These are phyloP conservation scores for Choloepus didactylus DNA, from an alignment of 2,797 vertebrate species.

Conservation along the genomic window DNA sequence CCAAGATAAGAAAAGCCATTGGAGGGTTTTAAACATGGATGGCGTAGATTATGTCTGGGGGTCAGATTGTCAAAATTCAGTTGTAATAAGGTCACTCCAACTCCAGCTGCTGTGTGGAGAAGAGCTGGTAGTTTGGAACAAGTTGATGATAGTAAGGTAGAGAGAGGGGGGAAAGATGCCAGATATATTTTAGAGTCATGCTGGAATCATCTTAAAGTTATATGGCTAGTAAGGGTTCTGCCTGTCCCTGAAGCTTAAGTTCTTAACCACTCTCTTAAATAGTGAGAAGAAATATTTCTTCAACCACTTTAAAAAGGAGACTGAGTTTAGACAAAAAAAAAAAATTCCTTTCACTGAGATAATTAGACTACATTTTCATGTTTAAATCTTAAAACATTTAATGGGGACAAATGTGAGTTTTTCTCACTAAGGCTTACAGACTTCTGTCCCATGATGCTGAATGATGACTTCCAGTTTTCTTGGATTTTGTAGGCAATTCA, in stretches of 20 bases:
- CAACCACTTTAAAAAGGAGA: not conserved
- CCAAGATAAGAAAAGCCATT: not conserved
- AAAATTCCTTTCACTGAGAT: not conserved
- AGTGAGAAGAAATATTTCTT: not conserved
- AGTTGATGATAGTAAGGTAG: not conserved
- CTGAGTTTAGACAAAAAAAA: not conserved
- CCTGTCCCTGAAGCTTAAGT: slow-evolving; percentile 5
- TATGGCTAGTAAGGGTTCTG: not conserved
- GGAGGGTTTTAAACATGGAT: not conserved
- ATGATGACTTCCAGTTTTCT: not conserved
- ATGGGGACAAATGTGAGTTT: not conserved
- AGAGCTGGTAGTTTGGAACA: not conserved
- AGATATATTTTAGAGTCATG: not conserved
- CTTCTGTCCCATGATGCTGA: not conserved
- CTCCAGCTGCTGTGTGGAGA: not conserved
- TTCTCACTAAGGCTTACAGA: not conserved
- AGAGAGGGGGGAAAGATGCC: not conserved
- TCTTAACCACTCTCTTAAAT: not conserved
- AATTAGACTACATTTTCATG: slow-evolving; percentile 43
- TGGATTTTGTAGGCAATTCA: not conserved
- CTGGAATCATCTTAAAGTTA: not conserved
- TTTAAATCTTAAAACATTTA: slow-evolving; percentile 49
- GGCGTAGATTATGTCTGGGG: not conserved
- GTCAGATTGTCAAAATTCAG: not conserved
- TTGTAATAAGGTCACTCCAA: not conserved